Percentiles rank a stretch among this genome's conserved stretches.
These are phyloP conservation scores for Anser cygnoides DNA, from an alignment of 2,113 vertebrate genomes.

Conservation along the genomic window DNA sequence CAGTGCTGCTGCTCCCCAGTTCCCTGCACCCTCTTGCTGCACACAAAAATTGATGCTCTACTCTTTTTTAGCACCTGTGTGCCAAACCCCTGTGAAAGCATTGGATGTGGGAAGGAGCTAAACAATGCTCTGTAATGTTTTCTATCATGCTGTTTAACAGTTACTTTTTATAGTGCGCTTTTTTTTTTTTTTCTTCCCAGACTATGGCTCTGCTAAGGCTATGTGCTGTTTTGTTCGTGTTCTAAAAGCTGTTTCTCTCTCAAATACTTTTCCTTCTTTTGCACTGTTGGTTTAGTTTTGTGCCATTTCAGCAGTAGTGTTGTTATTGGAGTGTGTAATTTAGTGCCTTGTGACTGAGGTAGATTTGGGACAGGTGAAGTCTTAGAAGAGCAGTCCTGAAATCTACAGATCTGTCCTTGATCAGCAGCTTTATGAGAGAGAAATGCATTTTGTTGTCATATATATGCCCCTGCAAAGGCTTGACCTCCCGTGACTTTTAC, in stretches of 20 bases:
- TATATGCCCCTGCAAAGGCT: neutral
- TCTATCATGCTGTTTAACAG: neutral
- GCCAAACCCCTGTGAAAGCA: neutral
- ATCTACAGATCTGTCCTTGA: neutral
- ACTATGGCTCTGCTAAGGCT: neutral
- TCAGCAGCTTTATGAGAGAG: neutral
- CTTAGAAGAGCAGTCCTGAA: neutral
- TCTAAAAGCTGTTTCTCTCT: neutral
- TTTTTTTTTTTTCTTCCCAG: neutral
- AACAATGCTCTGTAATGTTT: neutral
- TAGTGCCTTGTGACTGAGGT: neutral
- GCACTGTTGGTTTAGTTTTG: neutral
- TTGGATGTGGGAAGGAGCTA: neutral
- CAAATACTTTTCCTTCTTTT: neutral
- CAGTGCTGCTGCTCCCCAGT: fast-evolving
- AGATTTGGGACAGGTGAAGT: neutral
- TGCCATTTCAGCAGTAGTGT: neutral
- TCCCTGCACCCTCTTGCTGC: neutral
- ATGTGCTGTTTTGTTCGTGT: neutral
- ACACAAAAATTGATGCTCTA: neutral
- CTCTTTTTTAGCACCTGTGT: neutral
- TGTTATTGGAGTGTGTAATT: neutral
- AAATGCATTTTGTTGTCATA: neutral
- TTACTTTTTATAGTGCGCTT: neutral
- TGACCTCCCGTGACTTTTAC: neutral